These are phyloP conservation scores for Hedychridium roseum DNA, from an alignment of 2,888 invertebrate genomes.

Conservation along the genomic window DNA sequence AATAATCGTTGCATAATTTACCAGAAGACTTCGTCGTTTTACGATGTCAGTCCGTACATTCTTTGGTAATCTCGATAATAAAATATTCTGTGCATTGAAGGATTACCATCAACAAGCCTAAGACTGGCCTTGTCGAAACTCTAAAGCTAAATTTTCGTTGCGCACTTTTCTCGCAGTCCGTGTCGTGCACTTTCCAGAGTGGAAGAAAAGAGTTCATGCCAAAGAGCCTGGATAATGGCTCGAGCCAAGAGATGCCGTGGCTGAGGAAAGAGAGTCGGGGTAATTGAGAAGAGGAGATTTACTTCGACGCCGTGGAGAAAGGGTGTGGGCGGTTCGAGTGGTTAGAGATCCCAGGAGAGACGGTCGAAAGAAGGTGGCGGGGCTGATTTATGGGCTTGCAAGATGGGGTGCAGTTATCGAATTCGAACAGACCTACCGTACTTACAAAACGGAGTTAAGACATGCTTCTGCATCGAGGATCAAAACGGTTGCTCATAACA, in stretches of 20 bases:
- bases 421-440: slow-evolving; percentile 28
- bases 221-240: slow-evolving; percentile 50
- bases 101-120: too few species aligned
- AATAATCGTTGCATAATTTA: too few species aligned
- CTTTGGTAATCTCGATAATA: too few species aligned
- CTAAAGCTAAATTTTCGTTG: too few species aligned
- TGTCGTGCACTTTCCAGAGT: too few species aligned
- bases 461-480: slow-evolving; percentile 28
- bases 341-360: slow-evolving; percentile 16
- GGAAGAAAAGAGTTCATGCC: slow-evolving; percentile 31
- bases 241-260: slow-evolving; percentile 37
- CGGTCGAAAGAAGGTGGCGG: slow-evolving; percentile 25
- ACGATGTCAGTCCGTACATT: too few species aligned
- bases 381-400: slow-evolving; percentile 48
- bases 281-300: slow-evolving; percentile 64
- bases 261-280: slow-evolving; percentile 38
- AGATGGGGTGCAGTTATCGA: slow-evolving; percentile 43
- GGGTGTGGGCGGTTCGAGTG: slow-evolving; percentile 11
- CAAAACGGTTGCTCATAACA: slow-evolving; percentile 43
- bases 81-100: too few species aligned
- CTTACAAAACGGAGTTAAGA: slow-evolving; percentile 14
- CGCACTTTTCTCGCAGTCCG: too few species aligned
- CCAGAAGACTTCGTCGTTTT: too few species aligned
- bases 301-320: slow-evolving; percentile 44
- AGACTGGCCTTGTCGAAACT: too few species aligned